Evolutionary conservation across 2,797 vertebrate species (phyloP).

Genomic region (Leontocebus nigricollis): DNA sequence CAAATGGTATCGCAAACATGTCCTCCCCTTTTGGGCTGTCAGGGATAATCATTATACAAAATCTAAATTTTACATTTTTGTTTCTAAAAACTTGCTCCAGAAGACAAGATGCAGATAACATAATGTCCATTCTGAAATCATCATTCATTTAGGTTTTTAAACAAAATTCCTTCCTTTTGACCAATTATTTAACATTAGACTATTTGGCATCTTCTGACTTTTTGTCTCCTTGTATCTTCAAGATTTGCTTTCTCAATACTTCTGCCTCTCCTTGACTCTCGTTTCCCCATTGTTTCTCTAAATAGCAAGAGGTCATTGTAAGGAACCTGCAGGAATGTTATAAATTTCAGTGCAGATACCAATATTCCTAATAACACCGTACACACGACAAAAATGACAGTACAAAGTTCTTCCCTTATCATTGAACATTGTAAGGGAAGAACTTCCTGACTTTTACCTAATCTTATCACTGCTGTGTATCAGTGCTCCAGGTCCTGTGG

Average conservation of each 20-base stretch:
- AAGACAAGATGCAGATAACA: neutral
- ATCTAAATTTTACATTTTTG: neutral
- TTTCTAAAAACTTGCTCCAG: neutral
- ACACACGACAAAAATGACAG: neutral
- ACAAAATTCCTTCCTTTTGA: neutral
- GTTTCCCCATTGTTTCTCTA: neutral
- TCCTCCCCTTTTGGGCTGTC: neutral
- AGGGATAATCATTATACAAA: neutral
- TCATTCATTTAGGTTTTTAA: neutral
- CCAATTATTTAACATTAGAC: neutral
- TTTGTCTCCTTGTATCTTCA: neutral
- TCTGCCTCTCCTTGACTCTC: neutral
- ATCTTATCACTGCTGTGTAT: neutral
- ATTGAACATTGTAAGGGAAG: neutral
- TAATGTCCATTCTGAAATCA: neutral
- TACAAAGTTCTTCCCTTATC: neutral
- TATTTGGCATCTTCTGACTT: neutral
- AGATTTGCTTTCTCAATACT: neutral
- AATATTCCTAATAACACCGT: neutral
- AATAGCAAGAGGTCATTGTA: neutral
- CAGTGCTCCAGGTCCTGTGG: conserved; percentile 93
- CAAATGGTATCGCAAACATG: neutral
- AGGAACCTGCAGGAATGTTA: neutral
- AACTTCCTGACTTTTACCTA: neutral
- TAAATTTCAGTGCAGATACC: neutral